These are phyloP conservation scores for Drosophila ustulata DNA, from an alignment of 2,888 invertebrate species.

Conservation along the genomic window DNA sequence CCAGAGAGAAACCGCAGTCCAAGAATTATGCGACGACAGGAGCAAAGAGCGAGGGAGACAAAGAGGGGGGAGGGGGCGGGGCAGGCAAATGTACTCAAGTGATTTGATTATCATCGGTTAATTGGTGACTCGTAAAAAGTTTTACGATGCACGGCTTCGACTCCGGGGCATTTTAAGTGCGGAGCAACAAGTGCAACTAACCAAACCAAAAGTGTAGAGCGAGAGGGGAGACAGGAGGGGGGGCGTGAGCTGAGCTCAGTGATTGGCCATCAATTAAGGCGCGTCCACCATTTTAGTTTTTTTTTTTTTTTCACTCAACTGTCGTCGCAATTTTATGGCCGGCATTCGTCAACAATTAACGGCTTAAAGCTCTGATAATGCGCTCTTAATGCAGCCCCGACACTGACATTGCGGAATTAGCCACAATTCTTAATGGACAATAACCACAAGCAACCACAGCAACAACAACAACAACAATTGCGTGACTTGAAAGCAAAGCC, in stretches of 20 bases:
- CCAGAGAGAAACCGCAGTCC: constrained; percentile 12
- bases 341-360: constrained; percentile 70
- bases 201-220: background rate
- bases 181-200: constrained; percentile 73
- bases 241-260: background rate
- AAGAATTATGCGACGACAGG: constrained; percentile 62
- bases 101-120: constrained; percentile 84
- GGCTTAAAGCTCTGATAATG: constrained; percentile 50
- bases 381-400: constrained; percentile 39
- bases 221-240: background rate
- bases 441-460: constrained; percentile 5
- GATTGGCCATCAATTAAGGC: constrained; percentile 58
- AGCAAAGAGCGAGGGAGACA: constrained; percentile 11
- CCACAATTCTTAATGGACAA: constrained; percentile 28
- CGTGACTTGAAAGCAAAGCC: background rate
- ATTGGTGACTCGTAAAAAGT: constrained; percentile 83
- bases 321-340: constrained; percentile 46
- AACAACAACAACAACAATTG: background rate
- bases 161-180: constrained; percentile 66
- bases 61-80: constrained; percentile 8
- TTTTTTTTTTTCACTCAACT: constrained; percentile 47
- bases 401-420: constrained; percentile 8
- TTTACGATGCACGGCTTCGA: constrained; percentile 72
- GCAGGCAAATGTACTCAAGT: constrained; percentile 53
- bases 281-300: constrained; percentile 55